Base-by-base conservation (phyloP, 2,113 vertebrate genomes). In the Aspiorhynchus laticeps region DNA sequence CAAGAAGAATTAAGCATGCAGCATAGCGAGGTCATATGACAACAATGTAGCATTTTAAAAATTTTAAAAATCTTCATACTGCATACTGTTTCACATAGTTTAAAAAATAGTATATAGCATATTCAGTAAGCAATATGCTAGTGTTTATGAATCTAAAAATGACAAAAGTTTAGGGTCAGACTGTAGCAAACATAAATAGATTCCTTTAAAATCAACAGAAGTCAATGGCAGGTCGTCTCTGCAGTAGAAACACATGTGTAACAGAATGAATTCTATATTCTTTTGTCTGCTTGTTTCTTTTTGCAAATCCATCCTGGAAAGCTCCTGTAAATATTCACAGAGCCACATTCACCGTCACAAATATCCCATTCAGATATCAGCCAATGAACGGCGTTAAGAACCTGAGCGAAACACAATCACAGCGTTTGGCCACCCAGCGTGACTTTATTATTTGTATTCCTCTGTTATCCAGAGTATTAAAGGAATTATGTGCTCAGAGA, bases 371-470 rank as follows among this genome's bases (percentile, higher is more conserved):
- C 33, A 36, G 31, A 17, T 63, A 63, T 26, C 11, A 63, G 61
- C 61, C 61, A 28, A 4, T 31, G n/a, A 77, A 77, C 43, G 4
- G 48, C 65, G 19, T 31, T 33, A 19, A 17, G 3, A 33, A 7
- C 7, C 36, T 21, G 33, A 73, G 33, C 15, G 2, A 67, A 76
- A n/a, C 41, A 46, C 5, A 46, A 56, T 24, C 9, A 76, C 11
- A 48, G 43, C 12, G 28, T n/a, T 61, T 69, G 86, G 41, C 83
- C 85, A 89, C 87, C 81, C 88, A 88, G 51, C 71, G 28, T 38
- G 76, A 56, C 38, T 84, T 65, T 63, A 76, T 77, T 71, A 53
- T 53, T 53, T 53, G 2, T 21, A 53, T n/a, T n/a, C 67, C 59
- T 63, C 4, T 71, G 73, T 43, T 21, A 26, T 80, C 36, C 11